Conservation (phyloP, 2,888 invertebrate species). For the Scaptomyza caliginosa region DNA sequence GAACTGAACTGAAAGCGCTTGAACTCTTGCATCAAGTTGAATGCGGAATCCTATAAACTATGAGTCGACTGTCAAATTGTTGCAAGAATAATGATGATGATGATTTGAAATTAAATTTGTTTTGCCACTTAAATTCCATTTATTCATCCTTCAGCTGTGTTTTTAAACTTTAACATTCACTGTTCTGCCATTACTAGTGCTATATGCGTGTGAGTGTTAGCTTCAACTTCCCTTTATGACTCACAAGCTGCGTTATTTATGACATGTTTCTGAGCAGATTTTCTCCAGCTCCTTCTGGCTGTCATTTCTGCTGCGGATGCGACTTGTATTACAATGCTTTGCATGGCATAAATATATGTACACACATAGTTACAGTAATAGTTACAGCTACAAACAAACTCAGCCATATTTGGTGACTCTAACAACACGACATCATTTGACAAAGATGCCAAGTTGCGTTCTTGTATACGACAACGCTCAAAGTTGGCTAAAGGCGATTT, state of each 20-base stretch:
- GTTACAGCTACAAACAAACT: not conserved
- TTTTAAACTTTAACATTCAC: constrained; percentile 6
- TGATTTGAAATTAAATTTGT: constrained; percentile 33
- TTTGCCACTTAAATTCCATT: constrained; percentile 18
- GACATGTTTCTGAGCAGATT: constrained; percentile 51
- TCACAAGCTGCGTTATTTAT: constrained; percentile 65
- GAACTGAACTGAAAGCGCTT: constrained; percentile 5
- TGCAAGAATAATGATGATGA: not conserved
- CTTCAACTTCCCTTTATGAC: constrained; percentile 39
- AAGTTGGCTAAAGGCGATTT: not conserved
- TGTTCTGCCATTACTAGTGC: not conserved
- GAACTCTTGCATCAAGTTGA: constrained; percentile 10
- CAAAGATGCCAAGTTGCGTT: not conserved
- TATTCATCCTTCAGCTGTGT: not conserved
- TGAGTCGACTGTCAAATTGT: constrained; percentile 6
- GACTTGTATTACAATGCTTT: constrained; percentile 17
- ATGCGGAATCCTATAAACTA: not conserved
- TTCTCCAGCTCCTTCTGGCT: constrained; percentile 5
- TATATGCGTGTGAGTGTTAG: not conserved
- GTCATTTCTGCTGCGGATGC: constrained; percentile 4
- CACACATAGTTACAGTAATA: constrained; percentile 1
- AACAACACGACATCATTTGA: not conserved
- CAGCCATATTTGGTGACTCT: not conserved
- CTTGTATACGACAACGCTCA: not conserved
- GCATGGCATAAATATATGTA: not conserved